Percentiles rank a stretch among this genome's conserved stretches.
These are phyloP conservation scores for Bombyx huttoni DNA, from an alignment of 2,888 invertebrate species.

Conservation along the genomic window DNA sequence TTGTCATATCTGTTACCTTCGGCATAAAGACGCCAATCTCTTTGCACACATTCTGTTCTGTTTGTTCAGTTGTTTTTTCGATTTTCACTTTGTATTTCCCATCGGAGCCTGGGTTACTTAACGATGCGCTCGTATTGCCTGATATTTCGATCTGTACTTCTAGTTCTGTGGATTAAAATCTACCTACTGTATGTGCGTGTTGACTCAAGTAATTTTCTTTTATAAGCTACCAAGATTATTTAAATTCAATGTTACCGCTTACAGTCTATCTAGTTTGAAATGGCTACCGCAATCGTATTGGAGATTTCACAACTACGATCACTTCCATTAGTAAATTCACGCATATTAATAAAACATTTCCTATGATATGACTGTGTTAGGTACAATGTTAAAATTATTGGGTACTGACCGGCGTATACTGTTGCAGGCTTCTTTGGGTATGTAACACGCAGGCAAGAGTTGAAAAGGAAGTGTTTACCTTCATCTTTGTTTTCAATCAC, in stretches of 20 bases:
- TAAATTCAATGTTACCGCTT: too few relatives aligned
- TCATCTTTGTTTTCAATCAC: not conserved
- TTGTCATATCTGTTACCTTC: constrained; percentile 8
- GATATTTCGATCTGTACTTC: constrained; percentile 15
- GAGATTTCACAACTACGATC: too few relatives aligned
- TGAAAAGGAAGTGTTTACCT: constrained; percentile 12
- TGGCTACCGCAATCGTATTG: too few relatives aligned
- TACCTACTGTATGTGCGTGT: not conserved
- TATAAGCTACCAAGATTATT: too few relatives aligned
- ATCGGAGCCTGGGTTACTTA: constrained; percentile 5
- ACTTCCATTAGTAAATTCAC: too few relatives aligned
- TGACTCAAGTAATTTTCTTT: too few relatives aligned
- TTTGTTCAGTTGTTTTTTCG: not conserved
- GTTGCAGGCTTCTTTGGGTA: constrained; percentile 17
- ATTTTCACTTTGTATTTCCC: constrained; percentile 3
- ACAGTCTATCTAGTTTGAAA: too few relatives aligned
- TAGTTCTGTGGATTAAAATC: constrained; percentile 17
- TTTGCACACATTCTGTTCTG: constrained; percentile 8
- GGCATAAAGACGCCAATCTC: constrained; percentile 12
- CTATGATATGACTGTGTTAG: too few relatives aligned
- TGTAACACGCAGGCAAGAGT: constrained; percentile 20
- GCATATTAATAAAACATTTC: too few relatives aligned
- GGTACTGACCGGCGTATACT: constrained; percentile 20
- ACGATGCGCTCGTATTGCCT: constrained; percentile 14
- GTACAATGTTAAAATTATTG: not conserved